Base-by-base conservation (phyloP, 2,888 invertebrate genomes). In the Cerceris rybyensis region DNA sequence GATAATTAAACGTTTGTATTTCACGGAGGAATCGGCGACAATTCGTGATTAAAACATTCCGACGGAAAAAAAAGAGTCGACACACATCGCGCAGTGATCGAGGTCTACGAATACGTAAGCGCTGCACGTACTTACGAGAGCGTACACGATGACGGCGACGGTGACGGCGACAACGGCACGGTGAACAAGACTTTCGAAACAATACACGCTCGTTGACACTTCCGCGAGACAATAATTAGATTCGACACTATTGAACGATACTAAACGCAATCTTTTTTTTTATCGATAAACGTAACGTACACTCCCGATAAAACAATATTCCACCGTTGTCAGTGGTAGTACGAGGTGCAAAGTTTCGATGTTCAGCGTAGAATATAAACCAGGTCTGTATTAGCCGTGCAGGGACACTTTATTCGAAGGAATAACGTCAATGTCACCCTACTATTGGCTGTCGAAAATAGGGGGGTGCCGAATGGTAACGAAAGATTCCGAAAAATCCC, bases 341-440 rank as follows among this genome's bases (percentile, higher is more conserved):
- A 43, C 49, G 50, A 46, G 16, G 17, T 9, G 41, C 6, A 39
- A 43, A 16, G 65, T 60, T 75, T 61, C 63, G 67, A 42, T 43
- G 17, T 61, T 39, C 9, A 14, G 43, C 39, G 13, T 13, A 2
- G 41, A 50, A 61, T 17, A 39, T 28, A 49, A 16, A 42, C 52
- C 7, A 16, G 16, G 43, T 13, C 28, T 14, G 17, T 16, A 13
- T 8, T 7, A 58, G 41, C 8, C 52, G 54, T 54, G 14, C 28
- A 28, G 42, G 49, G 39, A 8, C 76, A 76, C 66, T 63, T 76
- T 49, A 39, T 64, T 75, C 69, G 54, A 46, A 66, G 17, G 61
- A 17, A 49, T 13, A 67, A 68, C 76, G 70, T 76, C 83, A 70
- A 63, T 76, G 80, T 82, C 83, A 83, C 68, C 73, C 76, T 68